phyloP scores from a whole-genome alignment of 2,888 invertebrate species.

The Tachystola acroxantha region DNA sequence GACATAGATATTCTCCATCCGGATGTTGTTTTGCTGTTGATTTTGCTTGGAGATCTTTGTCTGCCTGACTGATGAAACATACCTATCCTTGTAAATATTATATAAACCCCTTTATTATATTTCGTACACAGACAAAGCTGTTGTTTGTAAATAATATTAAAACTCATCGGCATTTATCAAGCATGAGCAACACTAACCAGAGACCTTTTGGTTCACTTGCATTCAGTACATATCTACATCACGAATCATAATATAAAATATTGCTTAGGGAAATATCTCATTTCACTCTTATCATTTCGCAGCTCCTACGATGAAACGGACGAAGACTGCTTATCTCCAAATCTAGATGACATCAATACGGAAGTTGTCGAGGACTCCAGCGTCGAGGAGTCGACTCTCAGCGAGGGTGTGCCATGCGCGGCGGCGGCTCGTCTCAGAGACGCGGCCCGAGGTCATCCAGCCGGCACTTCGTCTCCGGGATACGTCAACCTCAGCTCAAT shows the following conservation, averaged over 20 bases:
- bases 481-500: slow-evolving; percentile 71
- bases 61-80: slow-evolving; percentile 74
- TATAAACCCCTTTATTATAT: slow-evolving; percentile 25
- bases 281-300: slow-evolving; percentile 34
- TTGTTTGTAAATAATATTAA: slow-evolving; percentile 59
- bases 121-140: slow-evolving; percentile 37
- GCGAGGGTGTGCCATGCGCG: slow-evolving; percentile 41
- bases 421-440: slow-evolving; percentile 15
- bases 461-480: slow-evolving; percentile 24
- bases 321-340: slow-evolving; percentile 83
- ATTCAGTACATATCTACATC: slow-evolving; percentile 65
- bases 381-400: slow-evolving; percentile 62
- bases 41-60: slow-evolving; percentile 58
- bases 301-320: slow-evolving; percentile 85
- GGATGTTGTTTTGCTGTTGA: slow-evolving; percentile 36
- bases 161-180: slow-evolving; percentile 42
- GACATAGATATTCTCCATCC: slow-evolving; percentile 22
- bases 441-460: slow-evolving; percentile 23
- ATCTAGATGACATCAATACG: slow-evolving; percentile 79
- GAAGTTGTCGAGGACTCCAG: slow-evolving; percentile 68
- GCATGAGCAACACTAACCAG: slow-evolving; percentile 72
- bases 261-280: not conserved
- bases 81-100: slow-evolving; percentile 50
- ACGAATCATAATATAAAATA: slow-evolving; percentile 2
- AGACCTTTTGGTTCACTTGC: slow-evolving; percentile 50